A percentile compares a stretch with the other conserved stretches of the same genome.
Conservation (phyloP, 2,888 invertebrate species). For the Alsophila aescularia region DNA sequence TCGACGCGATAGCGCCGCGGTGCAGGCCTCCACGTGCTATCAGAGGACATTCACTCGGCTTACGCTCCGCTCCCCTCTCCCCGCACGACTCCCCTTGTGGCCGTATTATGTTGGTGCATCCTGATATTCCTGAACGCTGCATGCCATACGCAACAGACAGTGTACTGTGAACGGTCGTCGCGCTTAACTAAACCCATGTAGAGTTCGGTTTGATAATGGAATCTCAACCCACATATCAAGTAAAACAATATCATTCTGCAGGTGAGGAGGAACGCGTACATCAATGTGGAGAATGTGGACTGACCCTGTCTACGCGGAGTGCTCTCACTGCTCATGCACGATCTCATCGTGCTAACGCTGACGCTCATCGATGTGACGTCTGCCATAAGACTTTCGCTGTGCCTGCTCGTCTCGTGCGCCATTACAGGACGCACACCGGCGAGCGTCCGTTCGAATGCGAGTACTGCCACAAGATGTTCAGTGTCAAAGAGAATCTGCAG, state of each 20-base stretch:
- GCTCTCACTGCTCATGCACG: constrained; percentile 89
- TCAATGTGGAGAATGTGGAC: constrained; percentile 89
- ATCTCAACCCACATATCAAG: constrained; percentile 51
- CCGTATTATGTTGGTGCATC: constrained; percentile 73
- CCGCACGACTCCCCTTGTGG: constrained; percentile 58
- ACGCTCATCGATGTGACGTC: constrained; percentile 95
- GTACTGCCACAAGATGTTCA: constrained; percentile 96
- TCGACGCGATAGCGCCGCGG: constrained; percentile 69
- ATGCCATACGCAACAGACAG: constrained; percentile 76
- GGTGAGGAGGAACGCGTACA: constrained; percentile 80
- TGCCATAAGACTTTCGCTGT: constrained; percentile 96
- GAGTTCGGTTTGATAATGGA: constrained; percentile 50
- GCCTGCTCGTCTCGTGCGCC: constrained; percentile 92
- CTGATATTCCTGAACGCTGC: constrained; percentile 78
- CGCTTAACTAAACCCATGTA: constrained; percentile 43
- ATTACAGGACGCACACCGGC: constrained; percentile 95
- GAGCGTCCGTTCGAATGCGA: constrained; percentile 96
- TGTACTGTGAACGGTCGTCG: constrained; percentile 73
- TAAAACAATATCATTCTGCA: constrained; percentile 67
- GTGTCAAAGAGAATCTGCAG: constrained; percentile 96
- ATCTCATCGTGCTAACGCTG: constrained; percentile 77
- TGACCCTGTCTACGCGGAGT: constrained; percentile 90
- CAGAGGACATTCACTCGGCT: constrained; percentile 67
- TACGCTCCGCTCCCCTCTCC: constrained; percentile 55
- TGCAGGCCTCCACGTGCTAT: constrained; percentile 81